Percentiles rank a stretch among this genome's conserved stretches.
Conservation (phyloP, 2,888 invertebrate species). For the Eustalomyia histrio region DNA sequence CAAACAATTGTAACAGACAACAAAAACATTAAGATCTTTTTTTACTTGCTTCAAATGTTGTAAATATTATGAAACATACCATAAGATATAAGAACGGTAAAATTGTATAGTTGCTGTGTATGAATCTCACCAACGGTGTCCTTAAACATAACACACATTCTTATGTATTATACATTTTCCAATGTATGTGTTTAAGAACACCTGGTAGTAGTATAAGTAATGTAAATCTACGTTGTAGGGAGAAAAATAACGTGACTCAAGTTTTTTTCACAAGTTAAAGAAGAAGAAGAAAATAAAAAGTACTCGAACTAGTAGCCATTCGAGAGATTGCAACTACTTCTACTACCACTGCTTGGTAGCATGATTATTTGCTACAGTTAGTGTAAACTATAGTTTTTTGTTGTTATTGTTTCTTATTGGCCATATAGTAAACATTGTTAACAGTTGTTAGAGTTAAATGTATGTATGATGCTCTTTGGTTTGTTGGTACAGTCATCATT, state of each 20-base stretch:
- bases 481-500: constrained; percentile 26
- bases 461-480: constrained; percentile 13
- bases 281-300: constrained; percentile 6
- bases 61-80: constrained; percentile 4
- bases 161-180: too few species aligned
- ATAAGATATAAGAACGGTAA: neutral
- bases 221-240: constrained; percentile 7
- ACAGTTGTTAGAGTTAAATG: constrained; percentile 15
- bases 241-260: constrained; percentile 41
- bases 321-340: constrained; percentile 39
- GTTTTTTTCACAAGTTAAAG: constrained; percentile 36
- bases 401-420: constrained; percentile 31
- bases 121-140: neutral
- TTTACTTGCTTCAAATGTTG: constrained; percentile 1
- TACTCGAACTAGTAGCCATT: constrained; percentile 53
- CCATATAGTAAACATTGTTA: constrained; percentile 51
- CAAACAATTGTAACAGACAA: constrained; percentile 20
- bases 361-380: neutral
- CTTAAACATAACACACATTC: neutral
- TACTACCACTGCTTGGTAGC: neutral
- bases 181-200: constrained; percentile 31
- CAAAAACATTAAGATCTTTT: constrained; percentile 1
- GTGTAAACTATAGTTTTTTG: constrained; percentile 13
- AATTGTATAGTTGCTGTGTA: neutral
- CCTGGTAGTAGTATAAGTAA: constrained; percentile 29